Conservation (phyloP, 2,113 vertebrate species). For the Lasiurus borealis region DNA sequence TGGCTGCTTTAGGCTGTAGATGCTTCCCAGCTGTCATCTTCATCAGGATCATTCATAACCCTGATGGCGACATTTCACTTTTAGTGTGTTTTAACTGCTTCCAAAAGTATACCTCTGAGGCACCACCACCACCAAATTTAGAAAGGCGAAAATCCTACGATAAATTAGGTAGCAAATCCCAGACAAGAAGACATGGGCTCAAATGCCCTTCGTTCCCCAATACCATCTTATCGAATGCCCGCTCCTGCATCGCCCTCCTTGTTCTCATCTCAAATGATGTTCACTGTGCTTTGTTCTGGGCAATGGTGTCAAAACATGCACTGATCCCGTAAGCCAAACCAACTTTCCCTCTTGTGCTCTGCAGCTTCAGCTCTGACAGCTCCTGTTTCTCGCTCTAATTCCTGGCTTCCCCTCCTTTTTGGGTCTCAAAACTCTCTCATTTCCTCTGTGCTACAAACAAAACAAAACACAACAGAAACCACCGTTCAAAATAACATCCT, state of each 20-base stretch:
- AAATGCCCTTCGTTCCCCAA: not conserved
- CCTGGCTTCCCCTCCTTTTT: not conserved
- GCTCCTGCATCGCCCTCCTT: not conserved
- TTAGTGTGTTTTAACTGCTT: not conserved
- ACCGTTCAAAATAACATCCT: not conserved
- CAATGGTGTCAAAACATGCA: not conserved
- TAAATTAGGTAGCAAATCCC: not conserved
- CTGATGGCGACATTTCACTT: not conserved
- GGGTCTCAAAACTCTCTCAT: not conserved
- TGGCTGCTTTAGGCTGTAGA: not conserved
- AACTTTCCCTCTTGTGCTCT: not conserved
- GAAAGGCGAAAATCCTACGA: not conserved
- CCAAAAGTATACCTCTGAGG: not conserved
- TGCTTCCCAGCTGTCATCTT: not conserved
- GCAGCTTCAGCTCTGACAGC: not conserved
- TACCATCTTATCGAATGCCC: not conserved
- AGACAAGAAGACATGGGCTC: not conserved
- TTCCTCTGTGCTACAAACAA: not conserved
- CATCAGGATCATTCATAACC: not conserved
- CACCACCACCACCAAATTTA: not conserved
- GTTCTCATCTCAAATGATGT: not conserved
- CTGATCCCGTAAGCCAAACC: not conserved
- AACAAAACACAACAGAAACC: not conserved
- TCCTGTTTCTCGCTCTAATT: not conserved
- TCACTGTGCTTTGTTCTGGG: not conserved